Base-by-base conservation (phyloP, 2,797 vertebrate genomes). In the Melopsittacus undulatus region DNA sequence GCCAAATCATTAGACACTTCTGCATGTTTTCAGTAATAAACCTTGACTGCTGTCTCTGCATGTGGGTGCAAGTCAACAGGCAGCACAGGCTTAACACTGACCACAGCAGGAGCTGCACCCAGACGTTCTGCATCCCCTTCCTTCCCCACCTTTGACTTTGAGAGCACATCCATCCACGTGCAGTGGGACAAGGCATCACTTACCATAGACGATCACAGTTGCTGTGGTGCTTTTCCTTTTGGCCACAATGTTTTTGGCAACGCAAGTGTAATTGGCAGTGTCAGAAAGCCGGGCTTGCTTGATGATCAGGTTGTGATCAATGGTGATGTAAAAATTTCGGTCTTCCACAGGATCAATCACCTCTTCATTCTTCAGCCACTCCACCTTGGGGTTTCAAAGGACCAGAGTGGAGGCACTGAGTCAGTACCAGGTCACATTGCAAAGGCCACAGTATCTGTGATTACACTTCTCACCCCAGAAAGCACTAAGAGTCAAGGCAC, bases 261-360 rank as follows among this genome's bases (percentile, higher is more conserved):
- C 99, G 24, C 99, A 99, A 32, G 99, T 99, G 93, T 99, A 99
- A 97, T 99, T 99, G 64, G 99, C 99, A 0, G 99, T 99, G 92
- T 99, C 99, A 2, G 99, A 99, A 72, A 99, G 99, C 5, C 99
- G 98, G 24, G 99, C 99, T 97, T 99, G 99, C 95, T 99, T 99
- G 97, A 99, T 99, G 98, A 99, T 99, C 95, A 99, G 98, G 96
- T 99, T 99, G 98, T 99, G 99, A 97, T 99, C 99, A 11, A 99
- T 99, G 92, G 99, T 99, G 97, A 99, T 99, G 96, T 99, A 99
- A 97, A 99, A 99, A 97, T 99, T 99, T 40, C 99, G 97, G 97
- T 99, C 99, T 76, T 99, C 99, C 3, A 98, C 98, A 0, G 99
- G 99, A 95, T 99, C 99, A 9, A 99, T 99, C 45, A 99, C 97